Evolutionary conservation across 2,113 vertebrate genomes (phyloP), one percentile per base, ranked within the genome.

Genomic region (Aepyceros melampus): DNA sequence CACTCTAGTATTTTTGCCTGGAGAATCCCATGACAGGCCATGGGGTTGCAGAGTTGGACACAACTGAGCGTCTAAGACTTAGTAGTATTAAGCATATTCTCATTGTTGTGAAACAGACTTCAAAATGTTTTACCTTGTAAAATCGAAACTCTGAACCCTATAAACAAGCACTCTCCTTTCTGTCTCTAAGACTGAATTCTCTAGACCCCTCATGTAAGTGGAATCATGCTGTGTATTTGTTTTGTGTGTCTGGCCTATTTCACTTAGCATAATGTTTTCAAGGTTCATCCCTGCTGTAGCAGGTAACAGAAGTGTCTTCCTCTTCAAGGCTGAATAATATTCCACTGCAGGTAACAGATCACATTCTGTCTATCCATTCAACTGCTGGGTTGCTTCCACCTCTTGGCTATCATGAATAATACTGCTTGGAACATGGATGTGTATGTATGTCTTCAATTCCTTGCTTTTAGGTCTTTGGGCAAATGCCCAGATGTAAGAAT

Each of bases 341-440:
- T 51, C 82, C 56, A 31, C 56, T 23, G 27, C 40, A 49, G 33
- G 27, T 12, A 47, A 33, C 15, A 89, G 16, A 40, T 2, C 31
- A 43, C 10, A 56, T 15, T 71, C 31, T 79, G 21, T 17, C 4
- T 45, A 15, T 29, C 56, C 43, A 5, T n/a, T 49, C 43, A 58
- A n/a, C 15, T 43, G 87, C 55, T 29, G 53, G 40, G 11, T 33
- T 56, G 19, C 56, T 83, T 88, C 11, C 6, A 14, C 86, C 21
- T 25, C 47, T 43, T 21, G 23, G 51, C 27, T 74, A 12, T 43
- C 40, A 3, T 27, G 40, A 64, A n/a, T 3, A 47, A 15, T 19
- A 7, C 27, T 55, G 3, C 74, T 53, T 0, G 23, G 25, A 90
- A 36, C 3, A 0, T n/a, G 5, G 15, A 13, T n/a, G 2, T 74